Evolutionary conservation across 2,797 vertebrate genomes (phyloP), one percentile per base, ranked within the genome.

Genomic region (Acomys russatus): DNA sequence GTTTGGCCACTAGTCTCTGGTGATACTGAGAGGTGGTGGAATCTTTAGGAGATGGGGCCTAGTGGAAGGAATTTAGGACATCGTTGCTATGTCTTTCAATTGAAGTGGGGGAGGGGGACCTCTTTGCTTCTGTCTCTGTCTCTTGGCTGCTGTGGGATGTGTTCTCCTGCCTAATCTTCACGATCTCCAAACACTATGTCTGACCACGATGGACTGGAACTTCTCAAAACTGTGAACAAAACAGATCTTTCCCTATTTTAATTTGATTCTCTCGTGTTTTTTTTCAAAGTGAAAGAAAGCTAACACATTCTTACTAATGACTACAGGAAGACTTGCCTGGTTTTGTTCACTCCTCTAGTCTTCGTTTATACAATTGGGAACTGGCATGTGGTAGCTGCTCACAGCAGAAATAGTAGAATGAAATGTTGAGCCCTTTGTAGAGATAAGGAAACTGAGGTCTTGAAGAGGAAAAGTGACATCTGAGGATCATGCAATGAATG

Each of bases 381-480:
- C 78, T 76, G 30, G 49, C 30, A 61, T 2, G 33, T 51, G 30
- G 49, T 33, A 76, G 20, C 28, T 61, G 10, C 35, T 90, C 77
- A 94, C 78, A 74, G 82, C 23, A 82, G 9, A 54, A 63, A 10
- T 0, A 11, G 0, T 73, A 11, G 23, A 71, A 88, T 35, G 18
- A 76, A 89, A 38, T 84, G 22, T 68, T 56, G 7, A 79, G 14
- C 88, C 74, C 70, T 35, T 80, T 88, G 78, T 73, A 91, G n/a
- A 84, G 68, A 86, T 74, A 23, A 96, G 70, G 3, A 88, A 85
- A 94, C 1, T 9, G 74, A 94, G 77, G 12, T 56, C 93, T 17
- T 64, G 35, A 86, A 89, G 51, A 86, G 5, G 20, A 44, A 7
- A 80, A 91, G 30, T 63, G n/a, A 38, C 35, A 54, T 92, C 64